These are phyloP conservation scores for Trilocha varians DNA, from an alignment of 2,888 invertebrate species.

Conservation along the genomic window DNA sequence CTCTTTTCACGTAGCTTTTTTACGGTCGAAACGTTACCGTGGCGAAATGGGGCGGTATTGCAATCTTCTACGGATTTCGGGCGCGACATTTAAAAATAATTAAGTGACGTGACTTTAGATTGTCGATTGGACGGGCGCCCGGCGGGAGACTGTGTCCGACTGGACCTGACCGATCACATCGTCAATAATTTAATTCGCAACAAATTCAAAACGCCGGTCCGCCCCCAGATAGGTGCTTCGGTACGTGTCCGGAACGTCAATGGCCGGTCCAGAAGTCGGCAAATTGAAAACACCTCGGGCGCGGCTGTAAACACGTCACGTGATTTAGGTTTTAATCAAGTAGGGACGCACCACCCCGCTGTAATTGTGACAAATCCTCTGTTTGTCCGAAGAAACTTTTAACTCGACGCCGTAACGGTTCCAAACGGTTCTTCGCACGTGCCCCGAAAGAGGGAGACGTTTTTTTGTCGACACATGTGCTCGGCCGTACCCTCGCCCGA, in stretches of 20 bases:
- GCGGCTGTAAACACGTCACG: slow-evolving; percentile 73
- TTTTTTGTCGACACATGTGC: slow-evolving; percentile 72
- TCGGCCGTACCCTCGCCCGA: slow-evolving; percentile 28
- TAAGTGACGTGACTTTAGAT: slow-evolving; percentile 56
- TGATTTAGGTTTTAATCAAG: slow-evolving; percentile 75
- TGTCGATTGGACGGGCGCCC: slow-evolving; percentile 11
- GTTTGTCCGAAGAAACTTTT: slow-evolving; percentile 73
- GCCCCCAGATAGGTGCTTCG: slow-evolving; percentile 63
- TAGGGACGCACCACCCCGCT: slow-evolving; percentile 65
- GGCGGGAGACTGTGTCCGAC: slow-evolving; percentile 24
- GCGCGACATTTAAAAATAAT: slow-evolving; percentile 61
- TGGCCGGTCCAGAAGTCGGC: slow-evolving; percentile 61
- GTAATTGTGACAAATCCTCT: slow-evolving; percentile 75
- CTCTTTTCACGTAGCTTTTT: slow-evolving; percentile 61
- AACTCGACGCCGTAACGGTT: slow-evolving; percentile 60
- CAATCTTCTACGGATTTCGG: slow-evolving; percentile 44
- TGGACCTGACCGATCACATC: slow-evolving; percentile 54
- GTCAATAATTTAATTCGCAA: slow-evolving; percentile 72
- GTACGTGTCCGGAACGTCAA: slow-evolving; percentile 70
- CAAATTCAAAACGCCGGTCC: slow-evolving; percentile 66
- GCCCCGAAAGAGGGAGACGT: slow-evolving; percentile 53
- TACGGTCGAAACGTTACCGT: slow-evolving; percentile 52
- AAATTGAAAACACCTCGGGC: slow-evolving; percentile 73
- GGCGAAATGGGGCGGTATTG: slow-evolving; percentile 41
- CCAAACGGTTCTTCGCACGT: slow-evolving; percentile 68